These are phyloP conservation scores for Bombycilla garrulus DNA, from an alignment of 2,113 vertebrate genomes.

Conservation along the genomic window DNA sequence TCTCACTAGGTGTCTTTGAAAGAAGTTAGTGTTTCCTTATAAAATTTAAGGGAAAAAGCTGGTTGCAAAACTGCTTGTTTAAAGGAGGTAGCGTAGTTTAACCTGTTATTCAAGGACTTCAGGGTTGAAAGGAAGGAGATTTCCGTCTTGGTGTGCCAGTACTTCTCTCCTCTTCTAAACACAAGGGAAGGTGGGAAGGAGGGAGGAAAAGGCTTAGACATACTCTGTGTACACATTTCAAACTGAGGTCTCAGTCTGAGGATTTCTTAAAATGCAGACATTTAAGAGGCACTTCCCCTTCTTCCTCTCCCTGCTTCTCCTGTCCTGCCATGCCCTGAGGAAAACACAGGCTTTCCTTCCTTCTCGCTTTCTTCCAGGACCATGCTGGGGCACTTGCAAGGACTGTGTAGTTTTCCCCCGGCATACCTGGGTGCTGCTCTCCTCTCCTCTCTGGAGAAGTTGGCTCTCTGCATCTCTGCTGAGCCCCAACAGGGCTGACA, in stretches of 20 bases:
- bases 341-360: background rate
- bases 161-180: background rate
- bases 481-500: background rate
- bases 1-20: background rate
- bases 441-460: background rate
- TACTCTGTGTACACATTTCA: background rate
- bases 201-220: background rate
- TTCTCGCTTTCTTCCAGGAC: background rate
- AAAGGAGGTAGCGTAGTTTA: background rate
- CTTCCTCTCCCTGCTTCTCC: background rate
- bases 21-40: background rate
- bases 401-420: fast-evolving
- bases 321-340: background rate
- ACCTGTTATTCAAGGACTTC: background rate
- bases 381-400: background rate
- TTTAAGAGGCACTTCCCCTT: background rate
- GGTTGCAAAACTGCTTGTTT: background rate
- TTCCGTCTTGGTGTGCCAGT: background rate
- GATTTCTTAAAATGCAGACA: background rate
- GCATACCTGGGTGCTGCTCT: background rate
- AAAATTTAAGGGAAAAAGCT: background rate
- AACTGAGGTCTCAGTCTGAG: background rate
- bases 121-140: background rate
- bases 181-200: background rate
- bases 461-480: background rate